Conservation (phyloP, 2,888 invertebrate genomes). For the Euzophera pinguis region DNA sequence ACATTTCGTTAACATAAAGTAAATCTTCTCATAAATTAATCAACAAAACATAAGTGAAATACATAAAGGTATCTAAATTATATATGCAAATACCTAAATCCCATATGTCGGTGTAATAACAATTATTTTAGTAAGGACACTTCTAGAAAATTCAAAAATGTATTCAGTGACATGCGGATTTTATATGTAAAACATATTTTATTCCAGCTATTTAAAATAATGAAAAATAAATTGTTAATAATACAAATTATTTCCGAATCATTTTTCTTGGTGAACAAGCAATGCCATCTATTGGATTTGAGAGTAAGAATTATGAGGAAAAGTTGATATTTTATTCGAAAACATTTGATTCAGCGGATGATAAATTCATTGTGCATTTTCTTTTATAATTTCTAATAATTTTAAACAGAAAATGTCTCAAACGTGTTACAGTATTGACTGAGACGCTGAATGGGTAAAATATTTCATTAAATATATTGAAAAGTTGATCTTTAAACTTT, state of each 20-base stretch:
- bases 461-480: neutral
- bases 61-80: neutral
- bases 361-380: constrained; percentile 6
- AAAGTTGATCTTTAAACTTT: neutral
- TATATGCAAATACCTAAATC: too few relatives aligned
- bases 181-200: constrained; percentile 7
- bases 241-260: neutral
- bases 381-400: neutral
- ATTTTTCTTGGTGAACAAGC: neutral
- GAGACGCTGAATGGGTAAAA: neutral
- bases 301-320: neutral
- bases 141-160: neutral
- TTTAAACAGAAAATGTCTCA: constrained; percentile 8
- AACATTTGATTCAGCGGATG: constrained; percentile 4
- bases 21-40: constrained; percentile 20
- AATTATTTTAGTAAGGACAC: too few relatives aligned
- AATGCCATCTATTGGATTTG: constrained; percentile 10
- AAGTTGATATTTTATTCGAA: constrained; percentile 4
- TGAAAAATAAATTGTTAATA: neutral
- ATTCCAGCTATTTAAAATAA: neutral
- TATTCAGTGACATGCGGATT: constrained; percentile 23
- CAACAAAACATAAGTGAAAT: constrained; percentile 17
- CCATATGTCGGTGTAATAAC: too few relatives aligned
- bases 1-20: constrained; percentile 20
- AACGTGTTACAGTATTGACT: neutral